Conservation (phyloP, 2,113 vertebrate genomes). For the Heterotis niloticus region DNA sequence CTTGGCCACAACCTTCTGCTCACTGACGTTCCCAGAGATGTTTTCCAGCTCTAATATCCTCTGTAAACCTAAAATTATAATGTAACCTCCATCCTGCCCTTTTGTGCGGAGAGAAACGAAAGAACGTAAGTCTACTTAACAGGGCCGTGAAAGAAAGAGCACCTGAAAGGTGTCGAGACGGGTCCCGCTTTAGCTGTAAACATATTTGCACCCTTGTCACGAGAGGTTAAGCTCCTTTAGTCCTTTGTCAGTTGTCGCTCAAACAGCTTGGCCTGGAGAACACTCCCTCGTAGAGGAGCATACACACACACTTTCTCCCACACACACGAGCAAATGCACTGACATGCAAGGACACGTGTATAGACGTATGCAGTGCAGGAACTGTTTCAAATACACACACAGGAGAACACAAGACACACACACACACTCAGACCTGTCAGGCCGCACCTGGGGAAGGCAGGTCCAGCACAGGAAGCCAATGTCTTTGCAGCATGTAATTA, state of each 20-base stretch:
- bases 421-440: conserved; percentile 45
- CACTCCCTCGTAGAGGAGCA: conserved; percentile 52
- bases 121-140: conserved; percentile 50
- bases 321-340: conserved; percentile 23
- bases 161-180: conserved; percentile 15
- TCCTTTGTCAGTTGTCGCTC: conserved; percentile 56
- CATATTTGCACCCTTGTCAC: conserved; percentile 51
- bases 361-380: conserved; percentile 36
- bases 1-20: conserved; percentile 1
- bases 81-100: conserved; percentile 58
- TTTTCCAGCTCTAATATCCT: conserved; percentile 24
- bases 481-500: conserved; percentile 75
- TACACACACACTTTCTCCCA: conserved; percentile 19
- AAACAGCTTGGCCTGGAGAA: conserved; percentile 40
- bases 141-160: conserved; percentile 39
- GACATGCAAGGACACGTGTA: conserved; percentile 35
- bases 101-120: conserved; percentile 58
- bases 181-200: conserved; percentile 32
- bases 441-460: conserved; percentile 77
- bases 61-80: conserved; percentile 56
- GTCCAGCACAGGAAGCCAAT: conserved; percentile 73
- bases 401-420: conserved; percentile 5
- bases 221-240: conserved; percentile 56
- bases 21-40: conserved; percentile 40
- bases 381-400: conserved; percentile 40